Base-by-base conservation (phyloP, 1,140 invertebrate genomes). In the Geopemphigus sp. region DNA sequence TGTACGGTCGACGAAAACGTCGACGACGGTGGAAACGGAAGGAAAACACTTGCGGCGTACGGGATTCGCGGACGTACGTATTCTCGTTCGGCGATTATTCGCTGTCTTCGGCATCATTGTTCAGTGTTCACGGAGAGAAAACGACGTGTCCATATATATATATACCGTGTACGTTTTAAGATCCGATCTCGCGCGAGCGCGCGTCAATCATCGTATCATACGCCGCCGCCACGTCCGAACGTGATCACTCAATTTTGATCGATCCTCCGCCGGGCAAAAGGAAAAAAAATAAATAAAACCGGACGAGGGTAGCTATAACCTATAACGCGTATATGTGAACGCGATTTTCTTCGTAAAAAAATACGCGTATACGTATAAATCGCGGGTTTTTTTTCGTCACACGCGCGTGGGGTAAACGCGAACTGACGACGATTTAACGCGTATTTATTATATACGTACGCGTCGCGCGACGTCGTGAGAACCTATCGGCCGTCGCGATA, bases 191-290 rank as follows among this genome's bases (percentile, higher is more conserved):
- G 29, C n/a, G n/a, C n/a, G n/a, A n/a, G n/a, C n/a, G 50, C 19
- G 32, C 72, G 72, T 74, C 72, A 74, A 74, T 74, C 72, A 74
- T 74, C 70, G 19, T 15, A 70, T 15, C 19, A n/a, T 17, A 17
- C 22, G n/a, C 10, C 15, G 24, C 29, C 61, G 47, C 22, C 26
- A 15, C 19, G 70, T 56, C 72, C 12, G 73, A 59, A 61, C 66
- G 66, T 76, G 73, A 76, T 76, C 73, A n/a, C 73, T 76, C 32
- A 76, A 76, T 76, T 74, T 59, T 24, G 72, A 74, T 74, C 50
- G 54, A 45, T 59, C n/a, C 14, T 24, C 53, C 53, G 70, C 19
- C 45, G 61, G 5, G 17, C 11, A 63, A 4, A 19, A 22, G 24
- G 5, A 70, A 8, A 53, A 15, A 53, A 32, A 54, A 54, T 0